Conservation (phyloP, 2,113 vertebrate genomes). For the Petroica traversi region DNA sequence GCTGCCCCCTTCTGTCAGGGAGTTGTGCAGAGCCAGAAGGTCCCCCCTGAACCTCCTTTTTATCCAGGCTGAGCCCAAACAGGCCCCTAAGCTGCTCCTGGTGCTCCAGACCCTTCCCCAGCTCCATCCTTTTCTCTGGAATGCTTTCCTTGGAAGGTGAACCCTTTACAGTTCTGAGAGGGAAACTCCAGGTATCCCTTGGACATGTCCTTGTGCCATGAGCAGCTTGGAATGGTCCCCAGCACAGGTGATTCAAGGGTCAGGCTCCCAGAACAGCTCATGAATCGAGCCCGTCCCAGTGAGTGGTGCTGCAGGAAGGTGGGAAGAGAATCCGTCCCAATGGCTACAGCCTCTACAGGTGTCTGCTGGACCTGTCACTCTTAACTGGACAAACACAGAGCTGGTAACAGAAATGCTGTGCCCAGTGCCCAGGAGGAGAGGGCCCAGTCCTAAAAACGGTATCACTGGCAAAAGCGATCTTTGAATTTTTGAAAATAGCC, state of each 20-base stretch:
- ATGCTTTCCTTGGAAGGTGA: neutral
- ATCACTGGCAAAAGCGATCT: neutral
- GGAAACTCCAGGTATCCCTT: neutral
- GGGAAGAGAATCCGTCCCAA: neutral
- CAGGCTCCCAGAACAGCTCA: neutral
- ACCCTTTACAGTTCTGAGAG: neutral
- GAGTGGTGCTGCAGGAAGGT: neutral
- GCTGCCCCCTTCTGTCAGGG: neutral
- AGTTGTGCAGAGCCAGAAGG: neutral
- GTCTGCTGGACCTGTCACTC: neutral
- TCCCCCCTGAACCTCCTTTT: neutral
- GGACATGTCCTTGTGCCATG: neutral
- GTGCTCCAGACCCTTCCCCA: neutral
- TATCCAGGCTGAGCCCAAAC: neutral
- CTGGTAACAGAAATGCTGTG: neutral
- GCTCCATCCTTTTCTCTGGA: neutral
- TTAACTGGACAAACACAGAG: neutral
- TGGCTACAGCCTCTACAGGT: neutral
- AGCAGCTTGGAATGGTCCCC: neutral
- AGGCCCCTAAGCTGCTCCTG: neutral
- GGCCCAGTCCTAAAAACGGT: neutral
- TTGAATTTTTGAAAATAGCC: neutral
- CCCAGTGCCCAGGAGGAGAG: neutral
- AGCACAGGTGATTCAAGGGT: neutral
- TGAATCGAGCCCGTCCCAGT: rapidly evolving